phyloP scores from a whole-genome alignment of 1,140 invertebrate species.

The Bombus polaris region DNA sequence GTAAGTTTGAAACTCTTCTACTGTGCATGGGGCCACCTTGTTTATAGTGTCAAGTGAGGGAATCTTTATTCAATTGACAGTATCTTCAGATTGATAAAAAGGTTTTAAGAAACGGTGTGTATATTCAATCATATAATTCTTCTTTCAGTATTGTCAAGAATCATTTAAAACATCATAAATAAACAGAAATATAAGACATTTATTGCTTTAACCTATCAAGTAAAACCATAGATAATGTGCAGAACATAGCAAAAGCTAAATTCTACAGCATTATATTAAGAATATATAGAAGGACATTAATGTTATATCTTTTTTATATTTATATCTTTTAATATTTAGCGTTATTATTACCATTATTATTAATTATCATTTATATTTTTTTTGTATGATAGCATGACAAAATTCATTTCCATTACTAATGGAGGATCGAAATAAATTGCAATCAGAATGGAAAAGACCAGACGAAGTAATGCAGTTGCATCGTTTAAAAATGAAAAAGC shows the following conservation, averaged over 20 bases:
- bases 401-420: conserved; percentile 64
- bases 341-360: background rate
- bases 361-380: conserved; percentile 3
- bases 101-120: conserved; percentile 17
- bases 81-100: background rate
- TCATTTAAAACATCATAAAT: background rate
- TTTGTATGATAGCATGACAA: conserved; percentile 40
- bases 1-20: background rate
- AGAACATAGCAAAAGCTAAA: background rate
- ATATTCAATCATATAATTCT: background rate
- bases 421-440: conserved; percentile 67
- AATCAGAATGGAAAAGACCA: conserved; percentile 84
- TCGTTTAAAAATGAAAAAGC: conserved; percentile 87
- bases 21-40: background rate
- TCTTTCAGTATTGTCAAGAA: background rate
- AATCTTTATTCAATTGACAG: conserved; percentile 22
- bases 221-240: too few species aligned
- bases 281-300: background rate
- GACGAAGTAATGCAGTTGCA: conserved; percentile 88
- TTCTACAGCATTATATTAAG: background rate
- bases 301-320: background rate
- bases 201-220: conserved; percentile 7
- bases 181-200: background rate
- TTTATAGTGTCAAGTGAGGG: background rate
- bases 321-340: background rate